A percentile compares a stretch with the other conserved stretches of the same genome.
phyloP scores from a whole-genome alignment of 2,888 invertebrate genomes.

The Tridacna crocea region DNA sequence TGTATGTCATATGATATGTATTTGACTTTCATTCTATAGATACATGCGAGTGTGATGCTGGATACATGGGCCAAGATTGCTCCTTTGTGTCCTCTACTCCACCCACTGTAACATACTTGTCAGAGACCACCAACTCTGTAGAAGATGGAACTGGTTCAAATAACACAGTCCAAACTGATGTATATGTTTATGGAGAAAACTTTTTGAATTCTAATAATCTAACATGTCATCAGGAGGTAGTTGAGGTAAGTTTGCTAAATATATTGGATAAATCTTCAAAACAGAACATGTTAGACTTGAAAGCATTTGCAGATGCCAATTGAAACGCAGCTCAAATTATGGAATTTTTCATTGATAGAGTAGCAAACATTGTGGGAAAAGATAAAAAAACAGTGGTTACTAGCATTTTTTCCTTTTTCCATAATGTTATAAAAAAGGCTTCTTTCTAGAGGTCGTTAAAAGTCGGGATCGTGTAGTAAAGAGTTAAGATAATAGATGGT shows the following conservation, averaged over 20 bases:
- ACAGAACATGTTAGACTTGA: not conserved
- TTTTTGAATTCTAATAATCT: conserved; percentile 36
- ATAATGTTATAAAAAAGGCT: too few relatives aligned
- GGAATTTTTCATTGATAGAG: not conserved
- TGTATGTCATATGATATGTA: too few relatives aligned
- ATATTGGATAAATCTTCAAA: too few relatives aligned
- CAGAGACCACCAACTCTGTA: conserved; percentile 27
- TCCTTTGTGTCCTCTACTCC: conserved; percentile 22
- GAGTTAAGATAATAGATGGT: too few relatives aligned
- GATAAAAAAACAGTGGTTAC: not conserved
- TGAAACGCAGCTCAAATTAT: not conserved
- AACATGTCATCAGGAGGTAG: conserved; percentile 37
- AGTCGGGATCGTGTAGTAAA: too few relatives aligned
- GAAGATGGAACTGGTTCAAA: not conserved
- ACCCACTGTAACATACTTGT: conserved; percentile 26
- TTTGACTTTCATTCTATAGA: conserved; percentile 11
- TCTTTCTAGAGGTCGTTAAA: too few relatives aligned
- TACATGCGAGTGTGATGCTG: conserved; percentile 33
- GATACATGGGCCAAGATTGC: conserved; percentile 40
- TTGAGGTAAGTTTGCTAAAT: conserved; percentile 30
- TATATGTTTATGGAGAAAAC: conserved; percentile 33
- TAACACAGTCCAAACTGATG: conserved; percentile 3
- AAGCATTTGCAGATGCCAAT: not conserved
- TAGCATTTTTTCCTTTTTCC: not conserved
- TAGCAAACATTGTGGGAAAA: not conserved